Base-by-base conservation (phyloP, 1,140 invertebrate species). In the Achatina immaculata region DNA sequence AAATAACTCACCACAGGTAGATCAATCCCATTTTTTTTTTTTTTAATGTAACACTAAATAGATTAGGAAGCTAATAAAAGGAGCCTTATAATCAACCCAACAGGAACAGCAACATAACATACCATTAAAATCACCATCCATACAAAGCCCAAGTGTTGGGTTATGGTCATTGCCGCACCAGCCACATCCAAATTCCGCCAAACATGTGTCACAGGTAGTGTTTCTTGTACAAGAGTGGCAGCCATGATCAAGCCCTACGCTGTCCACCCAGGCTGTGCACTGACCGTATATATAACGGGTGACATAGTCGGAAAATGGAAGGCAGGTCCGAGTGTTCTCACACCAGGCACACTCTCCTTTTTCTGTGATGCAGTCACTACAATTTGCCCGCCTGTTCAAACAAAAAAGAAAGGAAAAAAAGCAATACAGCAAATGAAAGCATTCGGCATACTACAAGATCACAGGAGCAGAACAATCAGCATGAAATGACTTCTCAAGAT, bases 341-440 rank as follows among this genome's bases (percentile, higher is more conserved):
- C 97, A 98, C 97, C 97, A 99, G 0, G 97, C 96, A 91, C 97
- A 99, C 73, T 96, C 93, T 9, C 96, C 96, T 55, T 94, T 94
- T 83, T 95, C 95, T 78, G 95, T 95, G 21, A 98, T 90, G 88
- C 97, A 99, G 36, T 94, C 93, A 9, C 94, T 94, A 89, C 97
- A 98, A 84, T 94, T 94, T 2, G 89, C 92, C 21, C 96, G 93
- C 83, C 94, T 91, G 81, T 31, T 84, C 83, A n/a, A n/a, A n/a
- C n/a, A n/a, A n/a, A n/a, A n/a, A n/a, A n/a, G n/a, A n/a, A n/a
- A n/a, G n/a, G n/a, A n/a, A n/a, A n/a, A n/a, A n/a, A n/a, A n/a
- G n/a, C n/a, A n/a, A n/a, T n/a, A n/a, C n/a, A n/a, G n/a, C n/a
- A n/a, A n/a, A n/a, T n/a, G n/a, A n/a, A n/a, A n/a, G n/a, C n/a